These are phyloP conservation scores for Tolmerus cingulatus DNA, from an alignment of 2,888 invertebrate genomes.

Conservation along the genomic window DNA sequence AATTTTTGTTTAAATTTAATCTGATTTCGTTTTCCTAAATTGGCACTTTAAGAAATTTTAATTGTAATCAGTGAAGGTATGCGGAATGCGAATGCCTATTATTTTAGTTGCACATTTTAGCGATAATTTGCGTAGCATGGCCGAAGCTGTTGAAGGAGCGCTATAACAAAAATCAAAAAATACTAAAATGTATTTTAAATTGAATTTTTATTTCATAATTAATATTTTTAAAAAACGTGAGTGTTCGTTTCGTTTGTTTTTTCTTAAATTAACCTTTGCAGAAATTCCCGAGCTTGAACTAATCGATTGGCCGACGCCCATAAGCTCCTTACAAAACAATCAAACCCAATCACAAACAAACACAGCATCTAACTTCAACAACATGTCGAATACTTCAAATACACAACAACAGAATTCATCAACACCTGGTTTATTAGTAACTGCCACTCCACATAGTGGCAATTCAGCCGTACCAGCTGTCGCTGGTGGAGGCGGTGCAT, in stretches of 20 bases:
- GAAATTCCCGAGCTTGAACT: conserved; percentile 52
- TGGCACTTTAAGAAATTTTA: conserved; percentile 22
- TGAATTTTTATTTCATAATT: conserved; percentile 17
- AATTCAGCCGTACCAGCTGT: conserved; percentile 43
- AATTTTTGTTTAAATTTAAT: background rate
- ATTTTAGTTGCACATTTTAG: conserved; percentile 14
- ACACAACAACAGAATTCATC: conserved; percentile 46
- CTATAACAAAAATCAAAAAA: background rate
- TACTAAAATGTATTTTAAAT: background rate
- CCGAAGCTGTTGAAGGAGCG: background rate
- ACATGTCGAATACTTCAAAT: conserved; percentile 20
- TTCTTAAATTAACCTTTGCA: conserved; percentile 47
- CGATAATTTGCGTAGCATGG: conserved; percentile 37
- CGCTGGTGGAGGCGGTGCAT: background rate
- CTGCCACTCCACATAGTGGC: conserved; percentile 42
- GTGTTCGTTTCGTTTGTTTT: conserved; percentile 42
- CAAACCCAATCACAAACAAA: conserved; percentile 49
- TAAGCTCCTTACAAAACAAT: conserved; percentile 44
- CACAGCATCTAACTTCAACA: conserved; percentile 41
- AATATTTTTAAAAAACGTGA: background rate
- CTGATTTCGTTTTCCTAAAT: background rate
- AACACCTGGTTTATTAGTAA: conserved; percentile 51
- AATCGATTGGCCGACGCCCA: conserved; percentile 49
- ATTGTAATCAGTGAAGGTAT: conserved; percentile 8
- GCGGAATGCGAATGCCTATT: conserved; percentile 30